Conservation (phyloP, 2,113 vertebrate genomes). For the Osmerus eperlanus region DNA sequence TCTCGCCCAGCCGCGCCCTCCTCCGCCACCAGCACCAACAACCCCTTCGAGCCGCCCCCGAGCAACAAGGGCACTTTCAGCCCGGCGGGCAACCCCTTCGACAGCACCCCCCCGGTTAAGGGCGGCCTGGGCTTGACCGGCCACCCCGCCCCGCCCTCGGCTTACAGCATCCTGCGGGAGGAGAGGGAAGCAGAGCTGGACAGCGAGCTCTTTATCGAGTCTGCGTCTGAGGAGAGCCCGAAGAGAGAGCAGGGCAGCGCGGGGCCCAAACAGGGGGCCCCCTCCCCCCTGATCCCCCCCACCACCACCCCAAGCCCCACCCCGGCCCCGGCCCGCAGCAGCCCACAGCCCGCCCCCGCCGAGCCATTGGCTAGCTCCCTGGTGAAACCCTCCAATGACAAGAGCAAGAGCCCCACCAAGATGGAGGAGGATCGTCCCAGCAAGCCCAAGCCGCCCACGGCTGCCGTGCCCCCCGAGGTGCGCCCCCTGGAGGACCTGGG, state of each 20-base stretch:
- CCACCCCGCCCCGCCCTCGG: constrained; percentile 76
- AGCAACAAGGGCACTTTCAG: constrained; percentile 78
- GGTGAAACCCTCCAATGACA: constrained; percentile 41
- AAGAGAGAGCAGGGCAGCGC: constrained; percentile 90
- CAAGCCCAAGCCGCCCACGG: constrained; percentile 72
- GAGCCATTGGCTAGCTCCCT: constrained; percentile 59
- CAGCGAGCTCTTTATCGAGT: constrained; percentile 96
- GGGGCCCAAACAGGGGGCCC: constrained; percentile 70
- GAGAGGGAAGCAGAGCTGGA: constrained; percentile 96
- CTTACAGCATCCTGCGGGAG: constrained; percentile 95
- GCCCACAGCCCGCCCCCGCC: constrained; percentile 28
- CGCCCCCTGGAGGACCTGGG: constrained; percentile 53
- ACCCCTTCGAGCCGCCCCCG: constrained; percentile 74
- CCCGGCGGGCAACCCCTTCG: constrained; percentile 73
- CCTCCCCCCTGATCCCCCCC: constrained; percentile 49
- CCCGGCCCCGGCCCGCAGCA: constrained; percentile 24
- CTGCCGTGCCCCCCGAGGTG: constrained; percentile 63
- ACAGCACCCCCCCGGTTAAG: constrained; percentile 69
- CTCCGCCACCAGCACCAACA: constrained; percentile 52
- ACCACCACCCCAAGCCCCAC: background rate
- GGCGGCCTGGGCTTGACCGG: constrained; percentile 79
- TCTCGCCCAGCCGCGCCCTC: constrained; percentile 40
- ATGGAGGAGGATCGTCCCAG: constrained; percentile 71
- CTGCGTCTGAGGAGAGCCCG: constrained; percentile 94
- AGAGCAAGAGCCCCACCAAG: constrained; percentile 69